Evolutionary conservation across 2,888 invertebrate species (phyloP).

Genomic region (Allolobophora icterica): DNA sequence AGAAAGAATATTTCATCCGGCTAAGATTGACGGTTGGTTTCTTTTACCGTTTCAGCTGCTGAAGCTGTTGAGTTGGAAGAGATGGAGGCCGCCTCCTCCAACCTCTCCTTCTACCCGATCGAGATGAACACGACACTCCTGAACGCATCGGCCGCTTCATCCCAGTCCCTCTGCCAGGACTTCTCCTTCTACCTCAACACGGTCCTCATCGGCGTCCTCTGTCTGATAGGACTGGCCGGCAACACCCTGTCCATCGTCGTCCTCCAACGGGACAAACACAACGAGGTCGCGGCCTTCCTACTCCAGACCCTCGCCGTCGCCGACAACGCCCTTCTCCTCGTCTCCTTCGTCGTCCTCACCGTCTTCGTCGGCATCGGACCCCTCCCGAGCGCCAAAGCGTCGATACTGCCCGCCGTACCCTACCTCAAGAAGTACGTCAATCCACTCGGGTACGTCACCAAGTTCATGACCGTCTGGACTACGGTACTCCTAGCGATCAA

Average conservation of each 20-base stretch:
- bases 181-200: slow-evolving; percentile 44
- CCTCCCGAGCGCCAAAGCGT: not conserved
- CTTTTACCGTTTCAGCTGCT: not conserved
- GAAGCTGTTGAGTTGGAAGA: not conserved
- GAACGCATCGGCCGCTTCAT: not conserved
- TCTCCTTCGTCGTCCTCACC: slow-evolving; percentile 42
- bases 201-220: slow-evolving; percentile 43
- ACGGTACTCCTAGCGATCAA: slow-evolving; percentile 49
- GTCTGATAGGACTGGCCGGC: slow-evolving; percentile 47
- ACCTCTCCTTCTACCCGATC: not conserved
- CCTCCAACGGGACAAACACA: slow-evolving; percentile 43
- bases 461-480: slow-evolving; percentile 48
- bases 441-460: slow-evolving; percentile 48
- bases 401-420: slow-evolving; percentile 25
- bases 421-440: slow-evolving; percentile 41
- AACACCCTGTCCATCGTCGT: slow-evolving; percentile 48
- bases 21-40: not conserved
- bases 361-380: slow-evolving; percentile 41
- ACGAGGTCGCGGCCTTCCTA: slow-evolving; percentile 43
- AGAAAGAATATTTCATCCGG: too few relatives aligned
- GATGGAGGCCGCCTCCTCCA: not conserved
- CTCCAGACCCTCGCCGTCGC: slow-evolving; percentile 43
- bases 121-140: not conserved
- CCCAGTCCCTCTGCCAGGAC: slow-evolving; percentile 35
- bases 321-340: slow-evolving; percentile 44